Percentiles rank a stretch among this genome's conserved stretches.
phyloP scores from a whole-genome alignment of 2,797 vertebrate genomes.

The Enteromius viviparus region DNA sequence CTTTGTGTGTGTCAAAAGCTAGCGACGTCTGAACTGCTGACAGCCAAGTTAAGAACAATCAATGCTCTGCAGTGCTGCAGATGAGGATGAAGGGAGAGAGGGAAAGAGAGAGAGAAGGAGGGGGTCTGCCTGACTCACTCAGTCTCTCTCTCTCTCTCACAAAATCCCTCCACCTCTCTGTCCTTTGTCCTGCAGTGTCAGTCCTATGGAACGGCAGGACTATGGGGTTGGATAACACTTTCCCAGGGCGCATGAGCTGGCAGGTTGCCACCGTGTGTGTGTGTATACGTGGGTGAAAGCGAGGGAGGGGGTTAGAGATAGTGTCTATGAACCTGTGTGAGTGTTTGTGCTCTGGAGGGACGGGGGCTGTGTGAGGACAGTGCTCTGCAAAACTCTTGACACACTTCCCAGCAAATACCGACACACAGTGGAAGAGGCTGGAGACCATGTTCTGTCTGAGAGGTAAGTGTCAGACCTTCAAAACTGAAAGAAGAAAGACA shows the following conservation, averaged over 20 bases:
- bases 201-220: slow-evolving; percentile 36
- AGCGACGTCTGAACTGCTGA: slow-evolving; percentile 49
- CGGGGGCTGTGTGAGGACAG: slow-evolving; percentile 54
- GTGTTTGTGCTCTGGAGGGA: slow-evolving; percentile 39
- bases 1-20: slow-evolving; percentile 48
- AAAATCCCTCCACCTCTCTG: slow-evolving; percentile 38
- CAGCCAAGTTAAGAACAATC: slow-evolving; percentile 52
- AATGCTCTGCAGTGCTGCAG: slow-evolving; percentile 36
- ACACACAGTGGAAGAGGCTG: slow-evolving; percentile 30
- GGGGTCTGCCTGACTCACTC: slow-evolving; percentile 16
- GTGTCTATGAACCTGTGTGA: slow-evolving; percentile 58
- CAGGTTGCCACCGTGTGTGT: slow-evolving; percentile 49
- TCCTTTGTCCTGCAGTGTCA: slow-evolving; percentile 30
- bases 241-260: slow-evolving; percentile 57
- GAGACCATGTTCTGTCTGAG: slow-evolving; percentile 63
- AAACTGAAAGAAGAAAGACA: slow-evolving; percentile 13
- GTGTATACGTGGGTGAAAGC: slow-evolving; percentile 48
- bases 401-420: slow-evolving; percentile 50
- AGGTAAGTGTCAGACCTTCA: slow-evolving; percentile 58
- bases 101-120: slow-evolving; percentile 21
- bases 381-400: slow-evolving; percentile 45
- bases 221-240: slow-evolving; percentile 53
- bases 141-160: neutral
- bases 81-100: slow-evolving; percentile 33
- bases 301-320: slow-evolving; percentile 43